Base-by-base conservation (phyloP, 2,113 vertebrate genomes). In the Pedetes capensis region DNA sequence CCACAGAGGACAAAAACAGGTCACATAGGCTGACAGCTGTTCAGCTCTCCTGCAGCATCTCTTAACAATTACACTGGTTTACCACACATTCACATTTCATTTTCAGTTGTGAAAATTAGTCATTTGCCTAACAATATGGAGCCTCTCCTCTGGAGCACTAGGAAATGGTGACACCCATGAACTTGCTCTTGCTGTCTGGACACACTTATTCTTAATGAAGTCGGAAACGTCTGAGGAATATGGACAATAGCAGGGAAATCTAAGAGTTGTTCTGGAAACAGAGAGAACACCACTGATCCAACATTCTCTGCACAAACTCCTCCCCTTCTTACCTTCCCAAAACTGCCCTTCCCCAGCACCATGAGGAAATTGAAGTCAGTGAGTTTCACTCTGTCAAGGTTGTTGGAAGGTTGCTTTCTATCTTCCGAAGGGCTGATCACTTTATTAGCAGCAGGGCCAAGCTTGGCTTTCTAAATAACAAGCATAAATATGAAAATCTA, bases 281-380 rank as follows among this genome's bases (percentile, higher is more conserved):
- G 14, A 5, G 32, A 34, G 44, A 17, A 9, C 1, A 1, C 20
- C 23, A 6, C 0, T 0, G 14, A 11, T 3, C 22, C 22, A 1
- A 8, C 12, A 4, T 0, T 3, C 44, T 27, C 47, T 14, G 6
- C 4, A 1, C 13, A 22, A 29, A 23, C 22, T n/a, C 9, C 23
- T 23, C 78, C 1, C 0, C 0, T 1, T 2, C 98, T 96, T 97
- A 99, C 99, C 99, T 99, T 99, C 66, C 99, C 99, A 2, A 99
- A 99, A 96, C 99, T 99, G 55, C 99, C 99, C 93, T 99, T 99
- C 49, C 99, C 99, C 90, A 99, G 98, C 85, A 99, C 99, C 97
- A 99, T 99, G 97, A 99, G 99, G 96, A 99, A 99, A 97, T 99
- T 99, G 98, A 99, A 99, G 97, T 99, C 99, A 1, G 98, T 99